These are phyloP conservation scores for Drosophila diplacantha DNA, from an alignment of 2,888 invertebrate genomes.

Conservation along the genomic window DNA sequence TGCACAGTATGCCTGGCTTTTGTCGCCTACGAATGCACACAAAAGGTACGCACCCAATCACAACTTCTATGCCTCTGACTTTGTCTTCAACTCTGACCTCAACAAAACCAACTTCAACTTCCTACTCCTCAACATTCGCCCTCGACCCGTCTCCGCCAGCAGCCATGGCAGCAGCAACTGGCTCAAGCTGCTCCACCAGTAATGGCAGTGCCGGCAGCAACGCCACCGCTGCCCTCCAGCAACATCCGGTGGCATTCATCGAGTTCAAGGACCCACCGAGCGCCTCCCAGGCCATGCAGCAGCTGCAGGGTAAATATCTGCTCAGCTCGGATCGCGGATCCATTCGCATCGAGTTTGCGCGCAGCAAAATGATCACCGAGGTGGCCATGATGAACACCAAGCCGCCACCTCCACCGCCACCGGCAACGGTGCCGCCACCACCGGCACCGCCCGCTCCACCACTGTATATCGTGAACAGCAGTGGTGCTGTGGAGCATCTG, in stretches of 20 bases:
- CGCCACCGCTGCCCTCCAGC: constrained; percentile 35
- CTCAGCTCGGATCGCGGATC: constrained; percentile 97
- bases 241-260: constrained; percentile 96
- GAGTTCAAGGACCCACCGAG: constrained; percentile 96
- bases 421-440: constrained; percentile 38
- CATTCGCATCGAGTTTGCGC: constrained; percentile 99
- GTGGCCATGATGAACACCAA: constrained; percentile 45
- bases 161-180: constrained; percentile 50
- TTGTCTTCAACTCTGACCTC: constrained; percentile 73
- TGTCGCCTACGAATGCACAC: constrained; percentile 97
- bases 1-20: constrained; percentile 97
- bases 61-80: constrained; percentile 75
- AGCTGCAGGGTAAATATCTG: constrained; percentile 96
- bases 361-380: constrained; percentile 96
- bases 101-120: constrained; percentile 72
- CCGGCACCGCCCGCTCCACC: constrained; percentile 34
- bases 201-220: constrained; percentile 44
- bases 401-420: constrained; percentile 24
- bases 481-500: constrained; percentile 49
- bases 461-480: constrained; percentile 68
- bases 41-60: constrained; percentile 82
- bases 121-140: constrained; percentile 50
- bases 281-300: constrained; percentile 94
- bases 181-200: constrained; percentile 42
- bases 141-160: constrained; percentile 35